Conservation (phyloP, 2,113 vertebrate genomes). For the Athene cunicularia region DNA sequence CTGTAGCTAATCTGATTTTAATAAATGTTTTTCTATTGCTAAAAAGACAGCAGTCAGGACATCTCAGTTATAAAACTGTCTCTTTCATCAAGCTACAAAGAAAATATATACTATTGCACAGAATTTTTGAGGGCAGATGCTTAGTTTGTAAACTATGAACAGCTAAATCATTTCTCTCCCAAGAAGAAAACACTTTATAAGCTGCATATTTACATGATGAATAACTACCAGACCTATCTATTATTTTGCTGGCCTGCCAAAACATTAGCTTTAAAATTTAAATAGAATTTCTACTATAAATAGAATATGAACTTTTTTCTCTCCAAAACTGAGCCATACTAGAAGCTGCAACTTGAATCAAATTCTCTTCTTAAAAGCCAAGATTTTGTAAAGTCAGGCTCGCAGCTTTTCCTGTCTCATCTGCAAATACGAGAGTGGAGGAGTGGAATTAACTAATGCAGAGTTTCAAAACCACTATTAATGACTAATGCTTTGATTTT, state of each 20-base stretch:
- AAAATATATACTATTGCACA: neutral
- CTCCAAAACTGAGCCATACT: neutral
- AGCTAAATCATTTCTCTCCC: neutral
- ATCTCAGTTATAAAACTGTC: neutral
- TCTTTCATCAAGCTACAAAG: neutral
- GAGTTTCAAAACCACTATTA: neutral
- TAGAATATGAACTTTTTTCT: accelerated
- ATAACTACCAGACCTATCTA: neutral
- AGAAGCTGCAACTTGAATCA: neutral
- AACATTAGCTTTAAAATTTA: neutral
- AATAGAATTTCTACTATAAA: neutral
- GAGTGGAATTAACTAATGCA: neutral
- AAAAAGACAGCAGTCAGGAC: neutral
- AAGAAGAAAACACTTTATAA: neutral
- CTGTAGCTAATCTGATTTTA: neutral
- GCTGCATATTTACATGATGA: neutral
- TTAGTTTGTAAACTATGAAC: neutral
- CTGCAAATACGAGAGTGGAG: neutral
- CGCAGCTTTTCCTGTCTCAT: neutral
- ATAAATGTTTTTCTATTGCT: neutral
- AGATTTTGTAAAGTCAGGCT: neutral
- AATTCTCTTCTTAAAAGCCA: neutral
- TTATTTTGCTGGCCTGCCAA: neutral
- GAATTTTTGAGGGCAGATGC: neutral
- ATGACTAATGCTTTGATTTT: neutral